phyloP scores from a whole-genome alignment of 2,797 vertebrate species.

The Scolopax bukidnonensis region DNA sequence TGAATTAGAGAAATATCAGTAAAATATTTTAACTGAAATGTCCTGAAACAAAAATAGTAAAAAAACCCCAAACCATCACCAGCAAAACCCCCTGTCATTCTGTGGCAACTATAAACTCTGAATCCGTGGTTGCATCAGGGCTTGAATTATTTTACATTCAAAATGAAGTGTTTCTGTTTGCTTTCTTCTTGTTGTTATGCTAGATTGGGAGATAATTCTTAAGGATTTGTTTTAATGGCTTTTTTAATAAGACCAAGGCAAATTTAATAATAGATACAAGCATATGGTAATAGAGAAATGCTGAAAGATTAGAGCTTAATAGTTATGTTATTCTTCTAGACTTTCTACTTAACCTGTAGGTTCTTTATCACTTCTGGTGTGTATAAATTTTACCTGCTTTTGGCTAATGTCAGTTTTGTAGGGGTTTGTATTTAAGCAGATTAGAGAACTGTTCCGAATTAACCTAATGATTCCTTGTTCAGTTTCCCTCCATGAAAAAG shows the following conservation, averaged over 20 bases:
- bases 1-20: neutral
- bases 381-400: neutral
- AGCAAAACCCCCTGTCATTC: neutral
- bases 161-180: neutral
- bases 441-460: neutral
- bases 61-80: rapidly evolving
- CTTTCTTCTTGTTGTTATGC: neutral
- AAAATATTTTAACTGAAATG: neutral
- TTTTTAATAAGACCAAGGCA: neutral
- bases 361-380: neutral
- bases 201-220: neutral
- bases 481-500: neutral
- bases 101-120: neutral
- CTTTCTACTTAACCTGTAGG: neutral
- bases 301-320: neutral
- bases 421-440: neutral
- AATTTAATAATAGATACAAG: neutral
- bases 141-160: neutral
- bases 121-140: neutral
- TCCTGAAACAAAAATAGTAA: neutral
- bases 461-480: neutral
- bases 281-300: neutral
- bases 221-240: neutral
- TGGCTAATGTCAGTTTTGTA: neutral
- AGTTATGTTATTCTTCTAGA: neutral